Evolutionary conservation across 2,797 vertebrate genomes (phyloP).

Genomic region (Chromobotia macracanthus): DNA sequence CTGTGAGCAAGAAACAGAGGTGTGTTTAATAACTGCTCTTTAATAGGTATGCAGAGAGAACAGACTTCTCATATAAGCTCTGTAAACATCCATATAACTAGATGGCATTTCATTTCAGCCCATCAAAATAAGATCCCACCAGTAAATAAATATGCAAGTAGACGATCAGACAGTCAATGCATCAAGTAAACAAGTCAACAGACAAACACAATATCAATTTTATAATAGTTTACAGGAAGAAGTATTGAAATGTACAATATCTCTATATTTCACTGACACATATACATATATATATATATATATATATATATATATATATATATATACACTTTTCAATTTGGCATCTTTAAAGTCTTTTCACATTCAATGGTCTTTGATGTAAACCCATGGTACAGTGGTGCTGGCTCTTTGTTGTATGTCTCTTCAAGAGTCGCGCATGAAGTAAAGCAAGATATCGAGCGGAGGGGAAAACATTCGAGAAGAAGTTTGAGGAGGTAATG

Average conservation of each 20-base stretch:
- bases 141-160: constrained; percentile 54
- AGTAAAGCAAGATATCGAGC: constrained; percentile 42
- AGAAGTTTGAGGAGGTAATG: constrained; percentile 52
- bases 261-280: constrained; percentile 60
- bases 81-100: constrained; percentile 66
- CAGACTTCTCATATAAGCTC: constrained; percentile 71
- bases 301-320: too few relatives aligned
- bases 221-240: constrained; percentile 59
- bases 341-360: constrained; percentile 66
- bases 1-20: neutral
- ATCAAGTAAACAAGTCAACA: constrained; percentile 52
- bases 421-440: constrained; percentile 55
- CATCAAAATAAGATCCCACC: constrained; percentile 32
- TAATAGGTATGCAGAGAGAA: constrained; percentile 66
- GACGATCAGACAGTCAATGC: constrained; percentile 49
- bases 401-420: constrained; percentile 51
- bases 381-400: constrained; percentile 69
- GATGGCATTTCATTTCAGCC: constrained; percentile 28
- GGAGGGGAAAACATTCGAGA: constrained; percentile 45
- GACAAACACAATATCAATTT: constrained; percentile 57
- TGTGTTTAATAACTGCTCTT: constrained; percentile 56
- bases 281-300: constrained; percentile 32
- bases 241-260: constrained; percentile 59
- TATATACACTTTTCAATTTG: constrained; percentile 60
- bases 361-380: constrained; percentile 83